Percentiles rank a stretch among this genome's conserved stretches.
Conservation (phyloP, 2,888 invertebrate genomes). For the Cheilosia scutellata region DNA sequence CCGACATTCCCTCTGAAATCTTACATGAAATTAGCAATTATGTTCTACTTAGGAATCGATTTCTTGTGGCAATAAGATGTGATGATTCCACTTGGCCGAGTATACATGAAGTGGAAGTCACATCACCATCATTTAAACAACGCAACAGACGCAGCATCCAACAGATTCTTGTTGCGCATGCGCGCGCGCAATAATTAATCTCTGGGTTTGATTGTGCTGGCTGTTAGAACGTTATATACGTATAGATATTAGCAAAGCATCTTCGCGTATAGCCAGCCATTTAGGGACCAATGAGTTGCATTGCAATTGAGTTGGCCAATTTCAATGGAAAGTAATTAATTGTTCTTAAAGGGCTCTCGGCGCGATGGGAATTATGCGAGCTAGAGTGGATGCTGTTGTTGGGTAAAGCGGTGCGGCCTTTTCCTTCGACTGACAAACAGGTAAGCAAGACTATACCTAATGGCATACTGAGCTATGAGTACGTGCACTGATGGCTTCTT, state of each 20-base stretch:
- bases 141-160: background rate
- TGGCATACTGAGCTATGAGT: constrained; percentile 9
- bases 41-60: constrained; percentile 51
- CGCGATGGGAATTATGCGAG: constrained; percentile 2
- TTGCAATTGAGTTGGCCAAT: constrained; percentile 36
- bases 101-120: constrained; percentile 3
- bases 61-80: constrained; percentile 31
- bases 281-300: constrained; percentile 30
- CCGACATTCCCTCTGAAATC: constrained; percentile 22
- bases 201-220: constrained; percentile 4
- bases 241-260: constrained; percentile 1
- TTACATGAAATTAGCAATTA: constrained; percentile 36
- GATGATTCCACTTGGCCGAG: constrained; percentile 15
- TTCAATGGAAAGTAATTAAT: constrained; percentile 58
- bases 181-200: constrained; percentile 18
- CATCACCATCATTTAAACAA: constrained; percentile 9
- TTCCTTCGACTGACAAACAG: background rate
- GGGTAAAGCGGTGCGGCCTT: constrained; percentile 6
- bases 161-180: constrained; percentile 29
- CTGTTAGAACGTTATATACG: background rate
- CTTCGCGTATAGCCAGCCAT: constrained; percentile 5
- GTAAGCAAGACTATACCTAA: constrained; percentile 15
- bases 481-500: constrained; percentile 32
- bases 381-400: background rate
- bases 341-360: constrained; percentile 23